Evolutionary conservation across 2,888 invertebrate species (phyloP).

Genomic region (Eristalinus aeneus): DNA sequence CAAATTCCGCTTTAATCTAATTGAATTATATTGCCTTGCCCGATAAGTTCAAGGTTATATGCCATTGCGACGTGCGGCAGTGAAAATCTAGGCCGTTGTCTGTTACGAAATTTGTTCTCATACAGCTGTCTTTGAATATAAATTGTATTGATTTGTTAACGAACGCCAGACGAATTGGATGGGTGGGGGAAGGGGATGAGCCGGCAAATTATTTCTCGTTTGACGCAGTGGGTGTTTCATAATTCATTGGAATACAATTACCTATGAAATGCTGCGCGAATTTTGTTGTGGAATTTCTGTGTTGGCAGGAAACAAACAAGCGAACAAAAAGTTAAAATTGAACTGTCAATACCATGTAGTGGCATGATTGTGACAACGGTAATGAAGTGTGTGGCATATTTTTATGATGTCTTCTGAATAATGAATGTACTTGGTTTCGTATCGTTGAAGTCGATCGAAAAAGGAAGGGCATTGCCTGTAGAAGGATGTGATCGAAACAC

Average conservation of each 20-base stretch:
- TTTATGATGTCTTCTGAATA: too few species aligned
- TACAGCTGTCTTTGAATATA: not conserved
- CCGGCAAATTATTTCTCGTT: not conserved
- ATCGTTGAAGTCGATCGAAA: too few species aligned
- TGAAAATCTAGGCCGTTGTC: not conserved
- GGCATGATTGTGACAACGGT: too few species aligned
- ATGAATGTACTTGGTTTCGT: too few species aligned
- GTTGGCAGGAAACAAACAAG: not conserved
- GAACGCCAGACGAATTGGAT: not conserved
- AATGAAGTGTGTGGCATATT: too few species aligned
- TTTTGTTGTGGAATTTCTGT: not conserved
- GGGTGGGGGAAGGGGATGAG: not conserved
- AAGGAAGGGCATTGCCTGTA: too few species aligned
- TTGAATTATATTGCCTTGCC: not conserved
- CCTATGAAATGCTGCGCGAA: not conserved
- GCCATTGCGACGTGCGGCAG: not conserved
- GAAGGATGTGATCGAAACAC: too few species aligned
- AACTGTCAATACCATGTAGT: not conserved
- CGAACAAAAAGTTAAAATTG: not conserved
- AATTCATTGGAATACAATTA: not conserved
- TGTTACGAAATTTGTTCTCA: not conserved
- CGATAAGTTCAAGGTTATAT: not conserved
- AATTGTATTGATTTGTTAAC: not conserved
- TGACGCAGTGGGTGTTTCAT: not conserved
- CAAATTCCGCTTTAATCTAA: not conserved